Base-by-base conservation (phyloP, 2,113 vertebrate genomes). In the Micronycteris hirsuta region DNA sequence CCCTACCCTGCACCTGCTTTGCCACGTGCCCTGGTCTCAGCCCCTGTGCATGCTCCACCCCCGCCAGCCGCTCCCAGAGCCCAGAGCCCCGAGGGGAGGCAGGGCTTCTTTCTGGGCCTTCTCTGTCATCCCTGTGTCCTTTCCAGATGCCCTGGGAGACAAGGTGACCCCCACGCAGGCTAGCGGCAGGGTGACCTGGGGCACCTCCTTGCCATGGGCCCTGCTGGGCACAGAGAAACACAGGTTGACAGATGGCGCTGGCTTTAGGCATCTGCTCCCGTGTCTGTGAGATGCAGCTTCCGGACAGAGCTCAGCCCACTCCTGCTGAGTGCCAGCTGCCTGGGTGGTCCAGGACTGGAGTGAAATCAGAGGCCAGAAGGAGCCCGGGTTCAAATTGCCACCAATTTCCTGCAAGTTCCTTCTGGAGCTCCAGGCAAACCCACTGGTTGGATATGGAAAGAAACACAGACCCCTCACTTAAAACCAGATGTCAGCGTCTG, bases 291-390 rank as follows among this genome's bases (percentile, higher is more conserved):
- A 86, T 49, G 77, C 5, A 4, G 78, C 93, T 76, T 61, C 89
- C 43, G 43, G 86, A 71, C 71, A n/a, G 74, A 38, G 77, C 20
- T 91, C 86, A 73, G 86, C 74, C 86, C 73, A 12, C 38, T 54
- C 41, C 2, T 3, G 38, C 61, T 16, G 2, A 15, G 19, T 20
- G 58, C 91, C 83, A 92, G 93, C 93, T 1, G 11, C 86, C 93
- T 96, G 97, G 97, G 97, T 95, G 96, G 97, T 96, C 97, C 58
- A 71, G 70, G 58, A 38, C 90, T 61, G 7, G 89, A 82, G 73
- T 36, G 68, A 76, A 83, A 70, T 38, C 81, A 86, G 93, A 95
- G 96, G 87, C 96, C 68, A 74, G 65, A 28, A 90, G 70, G 67
- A 94, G 68, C 78, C 89, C 0, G 41, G 83, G 89, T 96, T 96